Percentiles rank a stretch among this genome's conserved stretches.
These are phyloP conservation scores for Serinus canaria DNA, from an alignment of 2,113 vertebrate species.

Conservation along the genomic window DNA sequence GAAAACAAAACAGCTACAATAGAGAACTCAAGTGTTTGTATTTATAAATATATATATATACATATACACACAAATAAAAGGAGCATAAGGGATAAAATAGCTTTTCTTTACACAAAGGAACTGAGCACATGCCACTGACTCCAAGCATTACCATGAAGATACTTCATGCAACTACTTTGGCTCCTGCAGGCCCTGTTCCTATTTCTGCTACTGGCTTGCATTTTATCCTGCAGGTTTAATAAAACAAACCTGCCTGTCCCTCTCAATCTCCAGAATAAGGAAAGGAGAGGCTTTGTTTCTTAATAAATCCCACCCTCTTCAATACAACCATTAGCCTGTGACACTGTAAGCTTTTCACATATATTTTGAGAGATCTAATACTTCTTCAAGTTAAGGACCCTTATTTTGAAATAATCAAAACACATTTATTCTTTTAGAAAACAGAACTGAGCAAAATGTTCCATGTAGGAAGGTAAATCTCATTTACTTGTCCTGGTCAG, in stretches of 20 bases:
- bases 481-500: neutral
- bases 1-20: neutral
- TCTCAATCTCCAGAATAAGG: neutral
- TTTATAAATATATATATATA: slow-evolving; percentile 55
- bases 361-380: neutral
- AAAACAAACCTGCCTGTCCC: neutral
- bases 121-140: neutral
- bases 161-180: neutral
- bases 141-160: neutral
- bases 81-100: neutral
- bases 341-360: neutral
- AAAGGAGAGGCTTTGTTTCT: neutral
- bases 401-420: neutral
- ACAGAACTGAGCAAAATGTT: neutral
- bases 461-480: neutral
- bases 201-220: neutral
- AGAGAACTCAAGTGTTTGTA: neutral
- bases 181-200: neutral
- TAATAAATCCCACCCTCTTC: neutral
- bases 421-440: neutral
- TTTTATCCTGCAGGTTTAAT: neutral
- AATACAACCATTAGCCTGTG: neutral
- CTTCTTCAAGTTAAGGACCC: neutral
- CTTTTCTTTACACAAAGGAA: slow-evolving; percentile 6
- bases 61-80: neutral